These are phyloP conservation scores for Spermophilus dauricus DNA, from an alignment of 2,113 vertebrate species.

Conservation along the genomic window DNA sequence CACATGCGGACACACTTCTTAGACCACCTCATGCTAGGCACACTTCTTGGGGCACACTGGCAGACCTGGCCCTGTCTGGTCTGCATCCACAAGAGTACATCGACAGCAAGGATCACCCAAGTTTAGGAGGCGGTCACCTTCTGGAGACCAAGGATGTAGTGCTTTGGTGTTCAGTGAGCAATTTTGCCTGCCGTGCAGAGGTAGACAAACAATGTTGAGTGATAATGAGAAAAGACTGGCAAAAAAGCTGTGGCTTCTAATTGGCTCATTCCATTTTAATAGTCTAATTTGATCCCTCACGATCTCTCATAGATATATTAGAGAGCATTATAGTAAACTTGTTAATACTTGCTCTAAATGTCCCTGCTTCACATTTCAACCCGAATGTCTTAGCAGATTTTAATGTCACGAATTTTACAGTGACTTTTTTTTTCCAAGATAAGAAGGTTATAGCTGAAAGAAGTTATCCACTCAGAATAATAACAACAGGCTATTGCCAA, in stretches of 20 bases:
- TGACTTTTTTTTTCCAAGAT: background rate
- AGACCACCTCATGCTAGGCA: background rate
- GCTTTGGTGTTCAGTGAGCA: background rate
- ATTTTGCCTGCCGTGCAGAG: background rate
- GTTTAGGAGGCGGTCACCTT: background rate
- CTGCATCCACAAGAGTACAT: background rate
- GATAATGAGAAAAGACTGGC: background rate
- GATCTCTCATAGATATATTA: background rate
- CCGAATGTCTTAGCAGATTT: background rate
- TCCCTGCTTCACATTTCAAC: background rate
- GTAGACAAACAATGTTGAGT: background rate
- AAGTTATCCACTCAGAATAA: background rate
- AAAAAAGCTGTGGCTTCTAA: conserved; percentile 25
- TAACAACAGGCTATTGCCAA: background rate
- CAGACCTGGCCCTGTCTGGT: background rate
- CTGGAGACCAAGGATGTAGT: background rate
- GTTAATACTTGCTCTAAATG: background rate
- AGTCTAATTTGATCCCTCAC: background rate
- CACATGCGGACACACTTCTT: background rate
- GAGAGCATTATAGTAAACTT: background rate
- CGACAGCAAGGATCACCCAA: background rate
- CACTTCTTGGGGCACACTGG: background rate
- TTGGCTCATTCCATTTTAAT: background rate
- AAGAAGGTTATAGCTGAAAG: background rate
- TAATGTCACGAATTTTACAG: conserved; percentile 5